A percentile compares a stretch with the other conserved stretches of the same genome.
Conservation (phyloP, 2,113 vertebrate species). For the Oncorhynchus clarkii region DNA sequence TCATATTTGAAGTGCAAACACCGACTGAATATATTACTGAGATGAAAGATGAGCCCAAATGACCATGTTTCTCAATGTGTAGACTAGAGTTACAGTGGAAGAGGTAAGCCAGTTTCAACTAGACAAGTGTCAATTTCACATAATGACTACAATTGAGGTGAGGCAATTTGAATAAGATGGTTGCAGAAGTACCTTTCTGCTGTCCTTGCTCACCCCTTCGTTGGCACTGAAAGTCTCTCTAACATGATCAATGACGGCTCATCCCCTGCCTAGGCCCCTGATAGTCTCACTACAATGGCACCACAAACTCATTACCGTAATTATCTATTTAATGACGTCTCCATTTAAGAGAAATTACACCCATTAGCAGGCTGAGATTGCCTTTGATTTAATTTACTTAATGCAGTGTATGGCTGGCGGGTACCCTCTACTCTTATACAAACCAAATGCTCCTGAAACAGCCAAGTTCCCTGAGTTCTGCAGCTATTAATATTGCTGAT, state of each 20-base stretch:
- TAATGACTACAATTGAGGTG: neutral
- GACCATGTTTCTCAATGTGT: neutral
- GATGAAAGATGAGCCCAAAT: neutral
- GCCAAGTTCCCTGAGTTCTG: conserved; percentile 27
- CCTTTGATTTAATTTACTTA: conserved; percentile 71
- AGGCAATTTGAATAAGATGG: neutral
- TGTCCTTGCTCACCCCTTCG: conserved; percentile 5
- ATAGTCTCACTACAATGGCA: conserved; percentile 78
- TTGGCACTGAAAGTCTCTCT: conserved; percentile 53
- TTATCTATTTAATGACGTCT: conserved; percentile 79
- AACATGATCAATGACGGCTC: conserved; percentile 57
- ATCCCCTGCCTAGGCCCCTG: conserved; percentile 54
- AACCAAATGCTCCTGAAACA: conserved; percentile 40
- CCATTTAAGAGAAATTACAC: conserved; percentile 74
- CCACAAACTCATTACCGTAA: conserved; percentile 80
- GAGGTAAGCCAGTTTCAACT: neutral
- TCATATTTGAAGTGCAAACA: neutral
- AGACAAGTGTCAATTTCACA: neutral
- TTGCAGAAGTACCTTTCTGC: neutral
- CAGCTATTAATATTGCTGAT: neutral
- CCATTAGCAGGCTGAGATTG: conserved; percentile 76
- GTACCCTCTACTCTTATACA: conserved; percentile 50
- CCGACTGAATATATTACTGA: neutral
- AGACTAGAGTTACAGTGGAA: neutral
- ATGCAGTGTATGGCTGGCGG: conserved; percentile 61